Conservation (phyloP, 2,888 invertebrate species). For the Hemicrepidius hirtus region DNA sequence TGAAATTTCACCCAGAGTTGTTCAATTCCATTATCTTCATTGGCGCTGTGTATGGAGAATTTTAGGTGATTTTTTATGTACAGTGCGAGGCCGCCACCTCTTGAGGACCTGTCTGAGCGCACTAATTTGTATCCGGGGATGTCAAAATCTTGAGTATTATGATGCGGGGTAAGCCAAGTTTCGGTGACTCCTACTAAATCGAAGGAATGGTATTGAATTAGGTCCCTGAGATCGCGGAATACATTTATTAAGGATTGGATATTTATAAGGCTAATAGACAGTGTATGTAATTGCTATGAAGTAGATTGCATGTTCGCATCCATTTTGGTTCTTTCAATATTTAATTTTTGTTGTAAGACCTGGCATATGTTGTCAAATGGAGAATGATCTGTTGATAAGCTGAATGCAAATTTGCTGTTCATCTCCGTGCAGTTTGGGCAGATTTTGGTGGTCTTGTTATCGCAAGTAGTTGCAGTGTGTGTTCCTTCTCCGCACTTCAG, state of each 20-base stretch:
- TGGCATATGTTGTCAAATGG: no score
- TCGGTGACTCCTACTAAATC: not conserved
- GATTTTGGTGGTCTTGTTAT: no score
- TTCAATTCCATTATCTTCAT: not conserved
- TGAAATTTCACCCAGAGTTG: not conserved
- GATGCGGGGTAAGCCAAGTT: not conserved
- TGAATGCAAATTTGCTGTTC: no score
- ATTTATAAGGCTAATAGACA: not conserved
- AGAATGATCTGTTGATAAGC: no score
- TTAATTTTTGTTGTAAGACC: no score
- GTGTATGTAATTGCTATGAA: no score
- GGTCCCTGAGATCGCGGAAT: not conserved
- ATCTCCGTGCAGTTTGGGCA: no score
- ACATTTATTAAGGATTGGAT: not conserved
- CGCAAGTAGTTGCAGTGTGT: no score
- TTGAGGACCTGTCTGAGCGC: not conserved
- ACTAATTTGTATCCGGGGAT: not conserved
- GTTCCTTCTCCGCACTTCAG: no score
- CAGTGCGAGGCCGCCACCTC: not conserved
- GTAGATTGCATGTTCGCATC: no score
- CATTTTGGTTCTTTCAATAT: no score
- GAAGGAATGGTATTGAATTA: not conserved
- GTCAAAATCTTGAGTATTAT: not conserved
- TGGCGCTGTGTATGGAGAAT: not conserved
- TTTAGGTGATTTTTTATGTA: not conserved